phyloP scores from a whole-genome alignment of 2,888 invertebrate species.

The Neuroscelio doddi region DNA sequence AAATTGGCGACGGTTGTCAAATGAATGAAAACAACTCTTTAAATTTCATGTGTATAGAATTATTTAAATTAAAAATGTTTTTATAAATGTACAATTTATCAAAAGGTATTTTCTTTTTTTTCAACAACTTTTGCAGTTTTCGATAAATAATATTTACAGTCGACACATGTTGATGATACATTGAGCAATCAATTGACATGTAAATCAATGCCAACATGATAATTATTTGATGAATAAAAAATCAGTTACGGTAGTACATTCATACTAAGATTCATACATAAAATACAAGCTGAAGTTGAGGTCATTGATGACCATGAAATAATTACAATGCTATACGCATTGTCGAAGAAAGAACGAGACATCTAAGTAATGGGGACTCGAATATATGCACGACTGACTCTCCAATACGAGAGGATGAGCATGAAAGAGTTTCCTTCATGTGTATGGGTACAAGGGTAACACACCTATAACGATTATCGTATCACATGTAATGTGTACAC shows the following conservation, averaged over 20 bases:
- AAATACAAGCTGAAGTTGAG: neutral
- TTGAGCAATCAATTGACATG: neutral
- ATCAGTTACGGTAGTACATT: neutral
- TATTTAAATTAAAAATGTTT: too few species aligned
- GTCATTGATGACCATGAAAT: slow-evolving; percentile 38
- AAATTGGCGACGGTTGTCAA: too few species aligned
- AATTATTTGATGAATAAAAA: neutral
- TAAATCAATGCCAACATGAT: neutral
- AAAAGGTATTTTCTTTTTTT: too few species aligned
- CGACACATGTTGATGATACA: neutral
- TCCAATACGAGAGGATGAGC: slow-evolving; percentile 5
- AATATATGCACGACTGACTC: slow-evolving; percentile 39
- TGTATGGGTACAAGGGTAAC: slow-evolving; percentile 5
- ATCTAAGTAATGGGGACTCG: slow-evolving; percentile 20
- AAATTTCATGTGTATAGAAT: too few species aligned
- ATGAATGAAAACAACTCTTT: too few species aligned
- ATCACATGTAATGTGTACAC: slow-evolving; percentile 25
- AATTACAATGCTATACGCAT: slow-evolving; percentile 35
- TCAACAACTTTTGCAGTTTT: too few species aligned
- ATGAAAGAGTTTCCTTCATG: neutral
- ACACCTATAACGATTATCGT: slow-evolving; percentile 34
- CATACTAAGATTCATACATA: neutral
- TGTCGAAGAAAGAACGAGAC: slow-evolving; percentile 37
- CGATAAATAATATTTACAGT: too few species aligned
- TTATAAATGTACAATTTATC: too few species aligned